Conservation (phyloP, 2,113 vertebrate species). For the Hemiprocne comata region DNA sequence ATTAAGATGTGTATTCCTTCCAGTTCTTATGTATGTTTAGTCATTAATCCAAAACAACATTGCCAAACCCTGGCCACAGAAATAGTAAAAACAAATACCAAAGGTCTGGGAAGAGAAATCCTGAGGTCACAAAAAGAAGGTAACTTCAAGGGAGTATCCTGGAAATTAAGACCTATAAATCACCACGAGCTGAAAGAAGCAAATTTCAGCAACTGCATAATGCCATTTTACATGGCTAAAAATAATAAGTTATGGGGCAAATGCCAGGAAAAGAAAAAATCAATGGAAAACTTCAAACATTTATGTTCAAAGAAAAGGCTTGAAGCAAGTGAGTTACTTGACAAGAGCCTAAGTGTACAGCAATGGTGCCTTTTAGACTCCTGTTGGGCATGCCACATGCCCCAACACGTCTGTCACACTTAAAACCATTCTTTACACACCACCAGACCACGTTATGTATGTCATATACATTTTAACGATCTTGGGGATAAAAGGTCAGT, state of each 20-base stretch:
- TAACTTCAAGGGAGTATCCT: constrained; percentile 68
- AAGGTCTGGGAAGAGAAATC: constrained; percentile 62
- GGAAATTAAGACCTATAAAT: constrained; percentile 67
- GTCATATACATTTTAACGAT: neutral
- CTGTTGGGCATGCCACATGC: neutral
- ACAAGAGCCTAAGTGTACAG: neutral
- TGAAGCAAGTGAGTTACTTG: neutral
- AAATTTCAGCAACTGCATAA: constrained; percentile 63
- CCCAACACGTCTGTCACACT: neutral
- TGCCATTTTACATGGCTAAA: constrained; percentile 66
- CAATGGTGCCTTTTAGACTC: neutral
- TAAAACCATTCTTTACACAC: neutral
- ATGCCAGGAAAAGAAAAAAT: constrained; percentile 56
- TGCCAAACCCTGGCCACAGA: constrained; percentile 52
- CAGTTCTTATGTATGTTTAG: constrained; percentile 40
- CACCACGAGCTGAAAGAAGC: constrained; percentile 44
- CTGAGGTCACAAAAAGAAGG: constrained; percentile 61
- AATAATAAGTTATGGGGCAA: constrained; percentile 50
- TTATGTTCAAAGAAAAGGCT: constrained; percentile 48
- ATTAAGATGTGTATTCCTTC: constrained; percentile 23
- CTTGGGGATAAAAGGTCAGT: constrained; percentile 10
- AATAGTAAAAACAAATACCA: constrained; percentile 63
- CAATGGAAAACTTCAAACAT: constrained; percentile 51
- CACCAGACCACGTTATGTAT: neutral
- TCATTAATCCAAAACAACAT: constrained; percentile 35